Evolutionary conservation across 2,113 vertebrate genomes (phyloP).

Genomic region (Muscicapa adusta): DNA sequence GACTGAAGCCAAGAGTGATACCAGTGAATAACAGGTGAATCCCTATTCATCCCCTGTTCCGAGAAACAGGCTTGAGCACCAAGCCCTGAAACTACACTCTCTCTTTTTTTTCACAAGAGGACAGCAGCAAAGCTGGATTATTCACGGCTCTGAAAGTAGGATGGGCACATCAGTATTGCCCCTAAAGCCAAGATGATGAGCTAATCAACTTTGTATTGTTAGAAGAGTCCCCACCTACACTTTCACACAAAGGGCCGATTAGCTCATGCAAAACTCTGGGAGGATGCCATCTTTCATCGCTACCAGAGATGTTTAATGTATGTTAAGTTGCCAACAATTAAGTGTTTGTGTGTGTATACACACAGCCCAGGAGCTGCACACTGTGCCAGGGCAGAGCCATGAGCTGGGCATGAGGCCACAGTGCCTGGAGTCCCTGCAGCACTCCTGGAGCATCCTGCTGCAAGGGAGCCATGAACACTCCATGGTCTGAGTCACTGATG

Average conservation of each 20-base stretch:
- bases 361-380: neutral
- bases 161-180: slow-evolving; percentile 48
- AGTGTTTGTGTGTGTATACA: neutral
- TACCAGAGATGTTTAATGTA: slow-evolving; percentile 23
- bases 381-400: neutral
- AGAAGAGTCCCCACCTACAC: slow-evolving; percentile 56
- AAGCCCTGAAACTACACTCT: slow-evolving; percentile 47
- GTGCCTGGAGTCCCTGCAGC: fast-evolving
- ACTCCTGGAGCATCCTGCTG: neutral
- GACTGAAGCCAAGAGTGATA: neutral
- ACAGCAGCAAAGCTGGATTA: slow-evolving; percentile 13
- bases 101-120: neutral
- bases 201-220: slow-evolving; percentile 43
- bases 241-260: slow-evolving; percentile 52
- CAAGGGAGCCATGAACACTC: neutral
- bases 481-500: neutral
- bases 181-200: slow-evolving; percentile 56
- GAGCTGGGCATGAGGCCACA: neutral
- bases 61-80: slow-evolving; percentile 28
- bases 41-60: neutral
- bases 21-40: neutral
- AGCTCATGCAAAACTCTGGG: slow-evolving; percentile 60
- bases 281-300: slow-evolving; percentile 56
- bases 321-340: slow-evolving; percentile 10
- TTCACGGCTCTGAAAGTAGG: slow-evolving; percentile 41